These are phyloP conservation scores for Drosophila emarginata DNA, from an alignment of 2,888 invertebrate species.

Conservation along the genomic window DNA sequence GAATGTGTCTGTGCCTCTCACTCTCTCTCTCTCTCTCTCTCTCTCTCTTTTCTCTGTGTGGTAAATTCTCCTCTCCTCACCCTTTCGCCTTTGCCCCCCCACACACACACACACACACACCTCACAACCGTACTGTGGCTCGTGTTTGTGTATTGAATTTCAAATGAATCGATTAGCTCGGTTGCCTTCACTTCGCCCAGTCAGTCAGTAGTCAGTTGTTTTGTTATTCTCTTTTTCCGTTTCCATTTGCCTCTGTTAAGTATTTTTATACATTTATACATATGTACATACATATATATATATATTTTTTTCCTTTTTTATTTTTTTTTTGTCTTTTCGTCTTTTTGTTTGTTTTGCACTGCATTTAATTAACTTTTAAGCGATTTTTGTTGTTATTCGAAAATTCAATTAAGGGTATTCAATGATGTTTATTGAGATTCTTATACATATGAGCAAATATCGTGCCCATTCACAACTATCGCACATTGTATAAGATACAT, in stretches of 20 bases:
- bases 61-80: neutral
- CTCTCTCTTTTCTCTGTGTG: slow-evolving; percentile 12
- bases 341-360: slow-evolving; percentile 64
- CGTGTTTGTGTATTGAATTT: slow-evolving; percentile 79
- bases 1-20: slow-evolving; percentile 24
- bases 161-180: slow-evolving; percentile 77
- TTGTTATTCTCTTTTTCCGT: slow-evolving; percentile 47
- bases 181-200: slow-evolving; percentile 56
- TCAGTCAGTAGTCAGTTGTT: slow-evolving; percentile 19
- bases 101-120: neutral
- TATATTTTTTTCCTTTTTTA: neutral
- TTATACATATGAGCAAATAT: neutral
- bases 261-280: slow-evolving; percentile 21
- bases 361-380: slow-evolving; percentile 78
- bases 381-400: slow-evolving; percentile 8
- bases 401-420: slow-evolving; percentile 6
- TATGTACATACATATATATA: neutral
- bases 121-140: slow-evolving; percentile 14
- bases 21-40: slow-evolving; percentile 10
- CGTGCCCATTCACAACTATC: neutral
- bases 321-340: neutral
- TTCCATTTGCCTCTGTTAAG: slow-evolving; percentile 49
- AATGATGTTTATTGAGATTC: slow-evolving; percentile 2
- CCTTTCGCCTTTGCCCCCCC: neutral
- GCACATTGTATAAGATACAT: neutral